A percentile compares a stretch with the other conserved stretches of the same genome.
Conservation (phyloP, 2,888 invertebrate genomes). For the Lymantria monacha region DNA sequence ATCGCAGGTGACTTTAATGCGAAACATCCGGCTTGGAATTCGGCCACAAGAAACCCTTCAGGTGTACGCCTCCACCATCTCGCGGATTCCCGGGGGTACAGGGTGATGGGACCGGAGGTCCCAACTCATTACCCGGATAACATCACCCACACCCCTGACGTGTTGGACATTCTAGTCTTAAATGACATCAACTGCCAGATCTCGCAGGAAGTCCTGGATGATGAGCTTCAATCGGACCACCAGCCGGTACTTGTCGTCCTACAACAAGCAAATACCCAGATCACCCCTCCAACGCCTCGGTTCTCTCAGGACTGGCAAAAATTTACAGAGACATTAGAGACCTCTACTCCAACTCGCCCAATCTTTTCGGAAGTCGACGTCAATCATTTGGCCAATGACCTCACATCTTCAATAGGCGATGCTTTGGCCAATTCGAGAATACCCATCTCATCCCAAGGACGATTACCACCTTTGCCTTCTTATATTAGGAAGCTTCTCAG, state of each 20-base stretch:
- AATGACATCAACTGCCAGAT: neutral
- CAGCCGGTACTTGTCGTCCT: neutral
- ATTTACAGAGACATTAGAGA: too few species aligned
- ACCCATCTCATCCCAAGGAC: too few species aligned
- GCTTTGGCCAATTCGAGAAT: too few species aligned
- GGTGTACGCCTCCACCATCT: neutral
- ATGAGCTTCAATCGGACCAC: slow-evolving; percentile 1
- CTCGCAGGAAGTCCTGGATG: neutral
- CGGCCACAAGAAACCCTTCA: too few species aligned
- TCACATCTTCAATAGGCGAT: too few species aligned
- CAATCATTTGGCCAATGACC: too few species aligned
- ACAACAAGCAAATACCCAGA: neutral
- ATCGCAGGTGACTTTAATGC: neutral
- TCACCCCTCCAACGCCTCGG: neutral
- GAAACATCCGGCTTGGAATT: too few species aligned
- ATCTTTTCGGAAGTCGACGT: too few species aligned
- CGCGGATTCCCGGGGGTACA: neutral
- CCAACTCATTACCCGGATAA: neutral
- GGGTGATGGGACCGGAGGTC: neutral
- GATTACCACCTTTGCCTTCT: too few species aligned
- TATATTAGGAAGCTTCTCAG: too few species aligned
- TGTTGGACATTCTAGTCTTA: neutral
- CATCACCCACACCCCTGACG: neutral
- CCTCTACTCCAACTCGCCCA: too few species aligned
- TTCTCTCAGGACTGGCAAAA: neutral